Percentiles rank a stretch among this genome's conserved stretches.
Evolutionary conservation across 2,797 vertebrate species (phyloP).

Genomic region (Graptemys geographica): DNA sequence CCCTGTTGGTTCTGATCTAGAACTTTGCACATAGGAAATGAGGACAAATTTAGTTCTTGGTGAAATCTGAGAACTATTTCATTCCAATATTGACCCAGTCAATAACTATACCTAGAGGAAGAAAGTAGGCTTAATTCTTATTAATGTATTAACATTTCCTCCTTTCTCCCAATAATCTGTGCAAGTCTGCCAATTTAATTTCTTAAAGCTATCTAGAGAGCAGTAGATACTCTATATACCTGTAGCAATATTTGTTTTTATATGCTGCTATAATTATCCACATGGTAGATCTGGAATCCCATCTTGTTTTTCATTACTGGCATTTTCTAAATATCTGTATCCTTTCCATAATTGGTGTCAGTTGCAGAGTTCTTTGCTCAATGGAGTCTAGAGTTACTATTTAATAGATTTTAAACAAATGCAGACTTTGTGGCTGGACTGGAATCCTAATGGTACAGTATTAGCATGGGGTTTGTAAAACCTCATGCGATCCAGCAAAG

Average conservation of each 20-base stretch:
- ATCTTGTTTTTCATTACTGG: constrained; percentile 45
- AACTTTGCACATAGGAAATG: not conserved
- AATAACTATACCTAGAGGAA: not conserved
- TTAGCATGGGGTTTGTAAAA: constrained; percentile 23
- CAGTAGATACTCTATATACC: not conserved
- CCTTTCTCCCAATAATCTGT: not conserved
- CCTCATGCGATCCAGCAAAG: not conserved
- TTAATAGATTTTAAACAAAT: constrained; percentile 33
- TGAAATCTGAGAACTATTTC: not conserved
- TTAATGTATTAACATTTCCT: not conserved
- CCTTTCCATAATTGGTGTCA: constrained; percentile 31
- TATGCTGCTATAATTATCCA: constrained; percentile 7
- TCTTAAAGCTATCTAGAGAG: not conserved
- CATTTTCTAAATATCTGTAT: constrained; percentile 21
- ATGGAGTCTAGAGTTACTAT: constrained; percentile 32
- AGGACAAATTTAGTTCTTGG: not conserved
- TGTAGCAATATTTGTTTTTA: not conserved
- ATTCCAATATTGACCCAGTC: not conserved
- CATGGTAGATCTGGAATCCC: not conserved
- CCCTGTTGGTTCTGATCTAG: not conserved
- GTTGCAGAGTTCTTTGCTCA: constrained; percentile 7
- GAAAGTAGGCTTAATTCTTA: not conserved
- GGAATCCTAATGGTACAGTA: not conserved
- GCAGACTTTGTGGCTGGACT: constrained; percentile 8
- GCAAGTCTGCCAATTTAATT: not conserved